Conservation (phyloP, 2,113 vertebrate genomes). For the Tachysurus vachellii region DNA sequence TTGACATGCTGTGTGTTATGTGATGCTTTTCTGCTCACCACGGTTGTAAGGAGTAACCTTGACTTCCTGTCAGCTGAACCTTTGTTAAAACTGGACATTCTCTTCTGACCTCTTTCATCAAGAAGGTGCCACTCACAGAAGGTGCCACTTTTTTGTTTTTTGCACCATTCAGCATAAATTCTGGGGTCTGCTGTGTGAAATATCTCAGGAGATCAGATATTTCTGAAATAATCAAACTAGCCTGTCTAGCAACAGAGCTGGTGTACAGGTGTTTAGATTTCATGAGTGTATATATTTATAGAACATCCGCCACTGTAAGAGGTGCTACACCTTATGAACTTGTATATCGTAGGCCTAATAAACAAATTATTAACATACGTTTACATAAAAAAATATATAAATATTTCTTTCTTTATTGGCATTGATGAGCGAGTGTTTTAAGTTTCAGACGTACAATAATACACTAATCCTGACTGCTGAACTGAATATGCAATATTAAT, state of each 20-base stretch:
- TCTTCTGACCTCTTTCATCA: not conserved
- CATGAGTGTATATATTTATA: not conserved
- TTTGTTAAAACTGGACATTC: not conserved
- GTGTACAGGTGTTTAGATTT: not conserved
- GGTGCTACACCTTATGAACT: not conserved
- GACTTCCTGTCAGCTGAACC: not conserved
- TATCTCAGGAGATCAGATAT: not conserved
- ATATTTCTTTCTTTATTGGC: not conserved
- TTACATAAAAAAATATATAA: not conserved
- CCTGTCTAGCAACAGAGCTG: not conserved
- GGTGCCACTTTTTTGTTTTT: not conserved
- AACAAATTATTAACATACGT: not conserved
- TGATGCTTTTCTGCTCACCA: not conserved
- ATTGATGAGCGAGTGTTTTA: not conserved
- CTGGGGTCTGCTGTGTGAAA: not conserved
- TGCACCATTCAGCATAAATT: not conserved
- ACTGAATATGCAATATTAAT: not conserved
- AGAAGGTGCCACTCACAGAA: not conserved
- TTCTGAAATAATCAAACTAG: not conserved
- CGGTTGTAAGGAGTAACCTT: not conserved
- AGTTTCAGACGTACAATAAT: not conserved
- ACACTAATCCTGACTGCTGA: not conserved
- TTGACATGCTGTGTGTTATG: not conserved
- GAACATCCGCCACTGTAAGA: not conserved
- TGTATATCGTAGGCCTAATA: not conserved